Evolutionary conservation across 2,888 invertebrate species (phyloP).

Genomic region (Amblyjoppa fuscipennis): DNA sequence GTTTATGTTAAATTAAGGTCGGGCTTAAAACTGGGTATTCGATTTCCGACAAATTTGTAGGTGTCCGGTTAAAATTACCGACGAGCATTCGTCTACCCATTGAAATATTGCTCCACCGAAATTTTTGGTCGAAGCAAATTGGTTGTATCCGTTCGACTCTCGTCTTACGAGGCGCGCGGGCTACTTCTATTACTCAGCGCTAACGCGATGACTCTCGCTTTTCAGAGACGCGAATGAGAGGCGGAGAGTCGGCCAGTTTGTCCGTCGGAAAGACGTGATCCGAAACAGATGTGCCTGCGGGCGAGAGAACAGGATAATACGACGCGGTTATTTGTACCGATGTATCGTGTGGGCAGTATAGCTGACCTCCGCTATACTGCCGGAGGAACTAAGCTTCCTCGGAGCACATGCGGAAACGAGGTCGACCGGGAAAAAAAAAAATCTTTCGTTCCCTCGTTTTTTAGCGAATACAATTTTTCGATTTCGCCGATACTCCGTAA

Average conservation of each 20-base stretch:
- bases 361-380: constrained; percentile 22
- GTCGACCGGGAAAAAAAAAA: constrained; percentile 12
- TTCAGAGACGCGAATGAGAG: constrained; percentile 19
- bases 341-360: constrained; percentile 26
- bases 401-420: constrained; percentile 24
- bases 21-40: constrained; percentile 48
- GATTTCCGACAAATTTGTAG: constrained; percentile 56
- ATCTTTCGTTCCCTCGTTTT: neutral
- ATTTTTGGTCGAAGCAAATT: constrained; percentile 58
- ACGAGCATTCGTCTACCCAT: constrained; percentile 31
- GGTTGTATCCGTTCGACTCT: constrained; percentile 51
- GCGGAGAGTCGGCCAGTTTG: constrained; percentile 38
- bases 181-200: constrained; percentile 52
- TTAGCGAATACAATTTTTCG: constrained; percentile 3
- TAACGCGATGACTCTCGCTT: constrained; percentile 45
- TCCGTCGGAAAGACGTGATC: constrained; percentile 51
- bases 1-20: constrained; percentile 10
- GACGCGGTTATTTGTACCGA: constrained; percentile 66
- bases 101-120: constrained; percentile 62
- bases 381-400: constrained; percentile 15
- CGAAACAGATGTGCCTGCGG: constrained; percentile 61
- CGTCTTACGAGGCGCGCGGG: constrained; percentile 54
- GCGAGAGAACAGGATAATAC: constrained; percentile 52
- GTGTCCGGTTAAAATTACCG: constrained; percentile 28
- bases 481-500: constrained; percentile 19